A percentile compares a stretch with the other conserved stretches of the same genome.
Conservation (phyloP, 2,888 invertebrate genomes). For the Chloroclystis v-ata region DNA sequence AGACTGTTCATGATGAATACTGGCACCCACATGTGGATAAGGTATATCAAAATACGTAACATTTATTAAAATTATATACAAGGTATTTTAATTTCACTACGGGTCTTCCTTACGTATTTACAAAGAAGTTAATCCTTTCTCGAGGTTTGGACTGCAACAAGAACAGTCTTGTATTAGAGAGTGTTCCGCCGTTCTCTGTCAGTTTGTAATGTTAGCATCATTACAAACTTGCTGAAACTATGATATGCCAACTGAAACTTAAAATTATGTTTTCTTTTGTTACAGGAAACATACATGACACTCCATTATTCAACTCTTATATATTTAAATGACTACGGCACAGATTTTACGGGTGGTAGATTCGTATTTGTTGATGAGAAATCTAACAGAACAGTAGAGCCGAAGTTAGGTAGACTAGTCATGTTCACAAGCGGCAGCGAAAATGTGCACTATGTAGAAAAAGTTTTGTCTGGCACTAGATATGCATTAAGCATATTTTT, state of each 20-base stretch:
- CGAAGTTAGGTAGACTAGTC: slow-evolving; percentile 85
- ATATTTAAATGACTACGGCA: slow-evolving; percentile 85
- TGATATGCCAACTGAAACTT: no score
- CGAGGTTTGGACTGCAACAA: no score
- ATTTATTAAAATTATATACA: no score
- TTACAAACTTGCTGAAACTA: no score
- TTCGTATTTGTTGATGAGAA: slow-evolving; percentile 87
- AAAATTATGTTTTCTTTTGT: slow-evolving; percentile 33
- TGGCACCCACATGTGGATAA: slow-evolving; percentile 94
- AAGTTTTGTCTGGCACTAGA: slow-evolving; percentile 84
- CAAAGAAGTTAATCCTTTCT: no score
- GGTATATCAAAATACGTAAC: slow-evolving; percentile 73
- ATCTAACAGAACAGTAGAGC: slow-evolving; percentile 84
- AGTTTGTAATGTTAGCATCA: no score
- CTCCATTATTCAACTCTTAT: slow-evolving; percentile 92
- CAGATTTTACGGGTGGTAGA: slow-evolving; percentile 89
- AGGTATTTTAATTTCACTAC: no score
- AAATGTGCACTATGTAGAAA: slow-evolving; percentile 90
- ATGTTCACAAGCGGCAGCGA: slow-evolving; percentile 93
- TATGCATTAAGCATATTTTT: slow-evolving; percentile 92
- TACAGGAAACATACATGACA: slow-evolving; percentile 89
- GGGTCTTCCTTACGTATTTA: no score
- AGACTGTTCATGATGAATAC: slow-evolving; percentile 90
- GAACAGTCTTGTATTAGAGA: no score
- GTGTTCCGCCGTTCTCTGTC: no score